Evolutionary conservation across 1,140 invertebrate genomes (phyloP).

Genomic region (Ylistrum balloti): DNA sequence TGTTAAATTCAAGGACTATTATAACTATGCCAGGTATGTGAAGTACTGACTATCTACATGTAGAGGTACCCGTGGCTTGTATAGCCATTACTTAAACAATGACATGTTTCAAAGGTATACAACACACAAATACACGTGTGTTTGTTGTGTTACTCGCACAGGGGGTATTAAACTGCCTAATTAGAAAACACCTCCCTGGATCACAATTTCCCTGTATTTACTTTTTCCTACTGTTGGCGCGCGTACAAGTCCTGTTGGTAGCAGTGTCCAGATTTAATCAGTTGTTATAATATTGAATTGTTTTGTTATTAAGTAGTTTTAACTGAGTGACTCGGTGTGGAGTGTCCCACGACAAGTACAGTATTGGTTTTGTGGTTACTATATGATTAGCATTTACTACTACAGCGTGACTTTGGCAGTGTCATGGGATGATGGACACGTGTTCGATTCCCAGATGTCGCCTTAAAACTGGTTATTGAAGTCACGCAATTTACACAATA

Average conservation of each 20-base stretch:
- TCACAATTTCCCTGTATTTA: not conserved
- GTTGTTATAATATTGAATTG: slow-evolving; percentile 21
- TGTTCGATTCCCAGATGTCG: not conserved
- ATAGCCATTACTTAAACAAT: not conserved
- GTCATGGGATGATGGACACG: not conserved
- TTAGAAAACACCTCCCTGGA: not conserved
- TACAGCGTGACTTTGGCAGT: not conserved
- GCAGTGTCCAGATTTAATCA: not conserved
- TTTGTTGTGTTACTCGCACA: not conserved
- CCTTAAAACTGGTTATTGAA: not conserved
- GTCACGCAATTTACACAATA: not conserved
- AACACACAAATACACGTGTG: slow-evolving; percentile 18
- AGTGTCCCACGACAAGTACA: not conserved
- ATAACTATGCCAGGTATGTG: not conserved
- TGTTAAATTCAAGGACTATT: slow-evolving; percentile 38
- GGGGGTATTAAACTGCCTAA: not conserved
- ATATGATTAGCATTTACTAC: not conserved
- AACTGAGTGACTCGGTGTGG: not conserved
- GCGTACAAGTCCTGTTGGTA: too few species aligned
- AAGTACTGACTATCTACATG: not conserved
- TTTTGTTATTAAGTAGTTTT: not conserved
- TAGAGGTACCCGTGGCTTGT: not conserved
- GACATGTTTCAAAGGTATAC: not conserved
- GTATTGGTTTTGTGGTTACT: not conserved
- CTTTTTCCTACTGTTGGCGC: not conserved